Base-by-base conservation (phyloP, 2,113 vertebrate species). In the Syngnathus typhle region DNA sequence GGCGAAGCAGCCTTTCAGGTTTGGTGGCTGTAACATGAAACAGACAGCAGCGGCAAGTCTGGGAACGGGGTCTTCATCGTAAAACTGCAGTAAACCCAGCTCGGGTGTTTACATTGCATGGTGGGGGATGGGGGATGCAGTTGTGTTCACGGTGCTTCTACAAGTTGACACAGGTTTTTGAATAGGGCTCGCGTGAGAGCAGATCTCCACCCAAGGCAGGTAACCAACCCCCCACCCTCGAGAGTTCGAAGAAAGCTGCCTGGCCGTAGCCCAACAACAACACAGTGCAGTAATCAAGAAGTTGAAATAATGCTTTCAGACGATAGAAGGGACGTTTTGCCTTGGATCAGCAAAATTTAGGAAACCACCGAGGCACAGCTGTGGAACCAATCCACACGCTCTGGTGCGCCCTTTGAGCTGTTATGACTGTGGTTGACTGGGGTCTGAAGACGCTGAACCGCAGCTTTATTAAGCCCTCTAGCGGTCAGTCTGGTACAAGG, bases 151-250 rank as follows among this genome's bases (percentile, higher is more conserved):
- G n/a, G 32, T 43, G n/a, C 41, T 62, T 23, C 47, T 77, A 81
- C 88, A 1, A 78, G 90, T 87, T 52, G 18, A 77, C 65, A 82
- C 90, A 91, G 65, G 89, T 72, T 84, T 70, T 80, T 68, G 43
- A 68, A 54, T 21, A 68, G 80, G 47, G 65, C 72, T 89, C 0
- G 88, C 88, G 90, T 91, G 89, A 91, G 88, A 90, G 75, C 70
- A 60, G 75, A 61, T 41, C 67, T 76, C 54, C 88, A 91, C 88
- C 89, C 90, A 81, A 76, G 64, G 70, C 69, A 82, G 82, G 85
- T 81, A 15, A 75, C 15, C 44, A 54, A 51, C 59, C 59, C 18
- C 65, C 70, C 68, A 41, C 10, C 60, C 19, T 23, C 5, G 13
- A 74, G 80, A 71, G 37, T 52, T 68, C 43, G 55, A 73, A 73